These are phyloP conservation scores for Cepaea hortensis DNA, from an alignment of 2,888 invertebrate species.

Conservation along the genomic window DNA sequence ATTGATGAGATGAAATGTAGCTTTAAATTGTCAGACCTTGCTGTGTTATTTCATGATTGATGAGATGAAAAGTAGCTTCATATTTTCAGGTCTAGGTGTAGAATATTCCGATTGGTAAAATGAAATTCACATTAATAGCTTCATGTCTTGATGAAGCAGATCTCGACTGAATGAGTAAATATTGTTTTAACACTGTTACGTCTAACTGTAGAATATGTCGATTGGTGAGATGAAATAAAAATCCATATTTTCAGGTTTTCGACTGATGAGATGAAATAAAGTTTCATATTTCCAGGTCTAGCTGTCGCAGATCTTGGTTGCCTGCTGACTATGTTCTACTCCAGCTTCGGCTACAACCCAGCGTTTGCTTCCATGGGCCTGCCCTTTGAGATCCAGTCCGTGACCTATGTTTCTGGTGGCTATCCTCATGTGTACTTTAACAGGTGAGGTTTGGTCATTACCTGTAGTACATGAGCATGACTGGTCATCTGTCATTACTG, in stretches of 20 bases:
- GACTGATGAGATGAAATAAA: no score
- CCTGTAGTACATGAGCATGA: no score
- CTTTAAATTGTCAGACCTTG: no score
- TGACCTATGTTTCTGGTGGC: not conserved
- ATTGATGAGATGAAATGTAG: no score
- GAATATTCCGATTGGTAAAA: not conserved
- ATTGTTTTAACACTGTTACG: no score
- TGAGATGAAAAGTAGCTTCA: no score
- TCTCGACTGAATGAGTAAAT: not conserved
- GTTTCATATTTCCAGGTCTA: not conserved
- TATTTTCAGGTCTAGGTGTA: not conserved
- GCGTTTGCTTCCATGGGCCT: not conserved
- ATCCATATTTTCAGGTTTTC: no score
- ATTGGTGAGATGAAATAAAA: no score
- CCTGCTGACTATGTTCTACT: not conserved
- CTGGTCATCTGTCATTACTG: no score
- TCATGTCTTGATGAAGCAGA: not conserved
- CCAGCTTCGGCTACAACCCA: conserved; percentile 11
- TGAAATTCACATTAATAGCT: no score
- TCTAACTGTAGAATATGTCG: no score
- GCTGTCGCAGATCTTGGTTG: not conserved
- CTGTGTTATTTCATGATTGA: no score
- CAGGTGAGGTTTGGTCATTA: not conserved
- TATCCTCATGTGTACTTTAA: conserved; percentile 6
- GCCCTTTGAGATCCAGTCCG: not conserved